Evolutionary conservation across 2,797 vertebrate genomes (phyloP).

Genomic region (Orestias chungarensis): DNA sequence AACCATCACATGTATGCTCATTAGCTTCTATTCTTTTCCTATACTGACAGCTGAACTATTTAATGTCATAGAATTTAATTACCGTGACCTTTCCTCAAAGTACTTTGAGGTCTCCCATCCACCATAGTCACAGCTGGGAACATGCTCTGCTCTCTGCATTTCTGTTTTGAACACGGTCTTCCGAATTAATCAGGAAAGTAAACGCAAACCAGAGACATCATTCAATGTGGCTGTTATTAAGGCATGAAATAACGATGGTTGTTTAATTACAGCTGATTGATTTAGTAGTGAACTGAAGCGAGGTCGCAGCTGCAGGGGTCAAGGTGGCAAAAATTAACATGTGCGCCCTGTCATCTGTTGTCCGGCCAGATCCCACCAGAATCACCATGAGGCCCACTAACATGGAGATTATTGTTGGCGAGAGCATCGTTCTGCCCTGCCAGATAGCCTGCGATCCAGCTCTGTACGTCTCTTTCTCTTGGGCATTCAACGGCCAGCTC

Average conservation of each 20-base stretch:
- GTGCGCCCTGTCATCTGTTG: conserved; percentile 59
- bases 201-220: conserved; percentile 51
- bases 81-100: conserved; percentile 73
- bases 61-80: conserved; percentile 79
- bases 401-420: conserved; percentile 94
- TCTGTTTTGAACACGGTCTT: conserved; percentile 45
- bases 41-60: conserved; percentile 66
- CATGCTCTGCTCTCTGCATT: conserved; percentile 50
- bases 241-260: conserved; percentile 46
- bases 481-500: conserved; percentile 92
- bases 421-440: conserved; percentile 93
- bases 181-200: conserved; percentile 41
- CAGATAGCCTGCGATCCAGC: conserved; percentile 91
- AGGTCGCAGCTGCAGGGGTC: conserved; percentile 33
- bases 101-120: conserved; percentile 53
- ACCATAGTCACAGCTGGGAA: conserved; percentile 44
- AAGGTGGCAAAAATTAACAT: conserved; percentile 53
- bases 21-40: conserved; percentile 62
- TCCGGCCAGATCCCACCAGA: conserved; percentile 88
- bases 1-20: conserved; percentile 61
- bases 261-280: conserved; percentile 32
- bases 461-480: conserved; percentile 91
- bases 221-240: conserved; percentile 52
- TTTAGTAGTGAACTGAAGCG: conserved; percentile 23
- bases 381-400: conserved; percentile 92